phyloP scores from a whole-genome alignment of 2,888 invertebrate species.

The Sphaerophoria taeniata region DNA sequence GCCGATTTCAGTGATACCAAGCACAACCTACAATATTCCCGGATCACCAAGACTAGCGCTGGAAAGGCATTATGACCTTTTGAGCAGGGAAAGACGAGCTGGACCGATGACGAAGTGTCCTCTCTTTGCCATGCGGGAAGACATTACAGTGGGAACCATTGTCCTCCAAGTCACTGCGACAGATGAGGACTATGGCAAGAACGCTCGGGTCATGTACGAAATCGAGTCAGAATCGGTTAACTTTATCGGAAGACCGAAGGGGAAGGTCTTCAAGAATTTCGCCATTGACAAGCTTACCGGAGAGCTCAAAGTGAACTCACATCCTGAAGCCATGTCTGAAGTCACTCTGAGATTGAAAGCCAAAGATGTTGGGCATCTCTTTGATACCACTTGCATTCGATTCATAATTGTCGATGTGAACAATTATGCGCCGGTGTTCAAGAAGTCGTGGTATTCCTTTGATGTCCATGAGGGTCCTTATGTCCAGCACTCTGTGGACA shows the following conservation, averaged over 20 bases:
- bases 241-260: constrained; percentile 82
- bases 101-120: constrained; percentile 83
- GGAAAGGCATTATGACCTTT: constrained; percentile 51
- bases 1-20: constrained; percentile 73
- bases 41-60: constrained; percentile 80
- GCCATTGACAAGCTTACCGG: constrained; percentile 90
- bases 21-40: constrained; percentile 77
- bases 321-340: constrained; percentile 89
- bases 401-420: constrained; percentile 92
- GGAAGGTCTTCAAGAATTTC: constrained; percentile 84
- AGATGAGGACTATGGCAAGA: constrained; percentile 89
- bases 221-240: constrained; percentile 88
- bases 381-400: constrained; percentile 87
- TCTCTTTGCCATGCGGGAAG: constrained; percentile 88
- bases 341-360: constrained; percentile 90
- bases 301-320: constrained; percentile 88
- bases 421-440: constrained; percentile 92
- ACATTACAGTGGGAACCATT: constrained; percentile 87
- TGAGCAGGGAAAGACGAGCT: constrained; percentile 69
- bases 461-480: constrained; percentile 92
- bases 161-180: constrained; percentile 88
- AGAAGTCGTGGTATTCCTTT: constrained; percentile 92
- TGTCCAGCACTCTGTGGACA: constrained; percentile 88
- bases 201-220: constrained; percentile 89
- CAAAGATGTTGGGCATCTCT: constrained; percentile 89